A percentile compares a stretch with the other conserved stretches of the same genome.
Conservation (phyloP, 2,113 vertebrate genomes). For the Sclerurus mexicanus region DNA sequence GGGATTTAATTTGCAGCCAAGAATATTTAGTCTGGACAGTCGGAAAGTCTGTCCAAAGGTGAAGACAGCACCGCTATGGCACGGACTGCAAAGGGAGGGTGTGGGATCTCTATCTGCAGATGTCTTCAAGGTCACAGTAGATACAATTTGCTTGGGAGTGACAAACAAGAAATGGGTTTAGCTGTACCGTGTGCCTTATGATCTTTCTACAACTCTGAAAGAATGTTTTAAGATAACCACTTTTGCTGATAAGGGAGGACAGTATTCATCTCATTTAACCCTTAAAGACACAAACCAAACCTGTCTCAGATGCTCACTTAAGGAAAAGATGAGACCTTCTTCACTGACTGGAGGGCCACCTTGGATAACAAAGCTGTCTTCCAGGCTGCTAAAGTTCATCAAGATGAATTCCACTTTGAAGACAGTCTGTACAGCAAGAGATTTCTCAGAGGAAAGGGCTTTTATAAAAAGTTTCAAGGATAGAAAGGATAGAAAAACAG, state of each 20-base stretch:
- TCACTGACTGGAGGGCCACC: background rate
- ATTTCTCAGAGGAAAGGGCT: background rate
- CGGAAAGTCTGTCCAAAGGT: background rate
- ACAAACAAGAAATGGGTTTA: background rate
- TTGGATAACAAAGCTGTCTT: background rate
- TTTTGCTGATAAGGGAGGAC: background rate
- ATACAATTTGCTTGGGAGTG: background rate
- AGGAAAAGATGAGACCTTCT: background rate
- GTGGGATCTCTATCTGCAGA: background rate
- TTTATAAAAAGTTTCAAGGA: background rate
- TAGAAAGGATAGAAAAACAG: background rate
- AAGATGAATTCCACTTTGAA: background rate
- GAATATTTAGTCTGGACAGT: background rate
- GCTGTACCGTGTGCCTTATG: background rate
- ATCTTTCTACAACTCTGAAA: background rate
- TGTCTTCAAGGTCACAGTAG: background rate
- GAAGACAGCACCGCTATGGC: background rate
- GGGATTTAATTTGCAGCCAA: background rate
- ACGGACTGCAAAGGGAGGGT: background rate
- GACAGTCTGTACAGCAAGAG: background rate
- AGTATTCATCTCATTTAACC: background rate
- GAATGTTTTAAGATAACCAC: background rate
- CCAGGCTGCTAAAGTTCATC: background rate
- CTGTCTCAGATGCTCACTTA: background rate
- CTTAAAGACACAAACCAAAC: background rate